Evolutionary conservation across 2,797 vertebrate species (phyloP).

Genomic region (Girardinus metallicus): DNA sequence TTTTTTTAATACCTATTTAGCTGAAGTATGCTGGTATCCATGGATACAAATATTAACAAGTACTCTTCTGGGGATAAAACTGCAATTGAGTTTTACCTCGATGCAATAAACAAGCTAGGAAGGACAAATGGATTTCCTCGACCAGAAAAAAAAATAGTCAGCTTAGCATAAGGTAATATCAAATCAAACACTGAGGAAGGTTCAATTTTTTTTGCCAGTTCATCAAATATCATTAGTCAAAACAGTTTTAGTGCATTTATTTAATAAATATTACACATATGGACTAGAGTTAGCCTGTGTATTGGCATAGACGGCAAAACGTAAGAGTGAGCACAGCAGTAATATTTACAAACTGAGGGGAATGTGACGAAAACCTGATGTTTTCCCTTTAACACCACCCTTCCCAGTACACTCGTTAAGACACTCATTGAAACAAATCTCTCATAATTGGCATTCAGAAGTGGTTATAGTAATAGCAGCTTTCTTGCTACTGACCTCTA

Average conservation of each 20-base stretch:
- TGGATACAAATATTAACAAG: not conserved
- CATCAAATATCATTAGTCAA: not conserved
- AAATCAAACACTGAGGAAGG: constrained; percentile 4
- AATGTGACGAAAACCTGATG: not conserved
- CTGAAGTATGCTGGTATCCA: not conserved
- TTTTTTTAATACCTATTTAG: not conserved
- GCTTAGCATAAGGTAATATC: not conserved
- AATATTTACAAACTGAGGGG: constrained; percentile 8
- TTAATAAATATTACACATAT: not conserved
- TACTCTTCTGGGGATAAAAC: not conserved
- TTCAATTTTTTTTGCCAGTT: not conserved
- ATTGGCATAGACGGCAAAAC: not conserved
- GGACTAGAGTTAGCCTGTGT: not conserved
- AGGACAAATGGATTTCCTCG: not conserved
- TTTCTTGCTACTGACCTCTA: constrained; percentile 80
- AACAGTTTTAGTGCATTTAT: not conserved
- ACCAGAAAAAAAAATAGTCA: not conserved
- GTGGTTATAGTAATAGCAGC: not conserved
- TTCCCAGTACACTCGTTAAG: not conserved
- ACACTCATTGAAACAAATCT: constrained; percentile 10
- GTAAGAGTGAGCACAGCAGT: not conserved
- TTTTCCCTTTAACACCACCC: not conserved
- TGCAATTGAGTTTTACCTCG: not conserved
- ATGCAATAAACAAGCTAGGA: not conserved
- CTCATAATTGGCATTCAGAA: not conserved